Conservation (phyloP, 2,888 invertebrate genomes). For the Rutpela maculata region DNA sequence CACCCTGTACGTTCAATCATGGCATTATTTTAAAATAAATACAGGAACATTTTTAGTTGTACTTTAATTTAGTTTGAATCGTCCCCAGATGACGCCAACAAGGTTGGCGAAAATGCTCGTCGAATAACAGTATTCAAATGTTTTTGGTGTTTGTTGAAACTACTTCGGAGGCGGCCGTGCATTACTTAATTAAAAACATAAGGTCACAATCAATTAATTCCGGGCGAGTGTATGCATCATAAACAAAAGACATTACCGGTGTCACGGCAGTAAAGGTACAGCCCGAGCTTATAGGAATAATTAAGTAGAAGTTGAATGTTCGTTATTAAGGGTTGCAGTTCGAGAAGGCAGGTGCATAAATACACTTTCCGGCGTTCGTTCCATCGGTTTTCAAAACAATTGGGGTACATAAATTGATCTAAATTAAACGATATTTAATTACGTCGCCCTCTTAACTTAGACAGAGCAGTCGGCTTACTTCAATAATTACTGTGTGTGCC, state of each 20-base stretch:
- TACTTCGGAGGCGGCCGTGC: too few species aligned
- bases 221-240: constrained; percentile 34
- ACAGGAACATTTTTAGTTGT: too few species aligned
- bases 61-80: too few species aligned
- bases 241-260: constrained; percentile 40
- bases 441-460: constrained; percentile 59
- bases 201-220: constrained; percentile 41
- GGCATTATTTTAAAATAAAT: too few species aligned
- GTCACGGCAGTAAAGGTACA: constrained; percentile 31
- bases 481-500: constrained; percentile 61
- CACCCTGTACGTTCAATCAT: too few species aligned
- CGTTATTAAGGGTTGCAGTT: constrained; percentile 33
- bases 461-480: constrained; percentile 53
- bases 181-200: constrained; percentile 48
- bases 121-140: too few species aligned
- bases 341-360: constrained; percentile 62
- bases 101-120: too few species aligned
- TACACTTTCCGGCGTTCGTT: constrained; percentile 56
- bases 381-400: constrained; percentile 63
- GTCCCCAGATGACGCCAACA: too few species aligned
- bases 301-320: constrained; percentile 39
- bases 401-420: constrained; percentile 69
- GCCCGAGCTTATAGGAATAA: constrained; percentile 38
- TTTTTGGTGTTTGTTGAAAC: too few species aligned
- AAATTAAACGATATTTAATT: constrained; percentile 70